phyloP scores from a whole-genome alignment of 2,888 invertebrate species.

The Sphinx pinastri region DNA sequence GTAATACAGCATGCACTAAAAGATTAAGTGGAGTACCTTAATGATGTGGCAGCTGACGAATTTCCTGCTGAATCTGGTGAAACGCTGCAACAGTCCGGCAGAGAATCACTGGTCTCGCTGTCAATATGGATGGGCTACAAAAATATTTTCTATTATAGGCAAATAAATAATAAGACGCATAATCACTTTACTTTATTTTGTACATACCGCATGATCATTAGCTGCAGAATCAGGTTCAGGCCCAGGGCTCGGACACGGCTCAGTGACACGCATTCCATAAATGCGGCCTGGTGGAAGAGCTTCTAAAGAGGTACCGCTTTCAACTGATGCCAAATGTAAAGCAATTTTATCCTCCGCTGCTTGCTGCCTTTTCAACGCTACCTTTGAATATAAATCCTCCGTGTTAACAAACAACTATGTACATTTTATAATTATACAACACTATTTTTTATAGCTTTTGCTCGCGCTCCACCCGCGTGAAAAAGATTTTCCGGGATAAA shows the following conservation, averaged over 20 bases:
- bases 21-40: conserved; percentile 44
- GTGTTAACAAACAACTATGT: neutral
- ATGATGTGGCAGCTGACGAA: conserved; percentile 45
- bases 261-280: conserved; percentile 93
- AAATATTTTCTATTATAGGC: neutral
- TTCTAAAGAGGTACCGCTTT: conserved; percentile 82
- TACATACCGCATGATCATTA: conserved; percentile 71
- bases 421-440: neutral
- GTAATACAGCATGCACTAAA: neutral
- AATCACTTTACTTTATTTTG: neutral
- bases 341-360: conserved; percentile 99
- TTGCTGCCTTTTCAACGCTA: conserved; percentile 97
- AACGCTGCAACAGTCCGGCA: conserved; percentile 71
- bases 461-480: too few relatives aligned
- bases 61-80: conserved; percentile 70
- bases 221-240: conserved; percentile 74
- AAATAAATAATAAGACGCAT: neutral
- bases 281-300: conserved; percentile 95
- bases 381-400: conserved; percentile 78
- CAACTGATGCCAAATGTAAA: conserved; percentile 92
- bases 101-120: conserved; percentile 77
- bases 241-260: conserved; percentile 85
- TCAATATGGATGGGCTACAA: conserved; percentile 62
- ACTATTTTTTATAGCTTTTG: too few relatives aligned
- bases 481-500: too few relatives aligned